Conservation (phyloP, 2,113 vertebrate genomes). For the Pangasianodon hypophthalmus region DNA sequence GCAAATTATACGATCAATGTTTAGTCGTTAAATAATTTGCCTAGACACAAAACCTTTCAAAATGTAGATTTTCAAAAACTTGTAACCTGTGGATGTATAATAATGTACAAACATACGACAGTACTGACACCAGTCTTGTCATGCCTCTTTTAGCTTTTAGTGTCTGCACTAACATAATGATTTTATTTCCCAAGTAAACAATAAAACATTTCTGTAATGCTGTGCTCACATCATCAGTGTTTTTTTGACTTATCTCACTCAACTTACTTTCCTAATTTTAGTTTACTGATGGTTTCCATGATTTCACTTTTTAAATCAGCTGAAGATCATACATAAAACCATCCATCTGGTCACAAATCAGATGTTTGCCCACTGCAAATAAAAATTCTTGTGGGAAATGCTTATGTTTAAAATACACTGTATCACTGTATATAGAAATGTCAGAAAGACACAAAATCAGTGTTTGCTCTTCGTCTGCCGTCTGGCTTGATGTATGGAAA, state of each 20-base stretch:
- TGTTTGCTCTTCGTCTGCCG: not conserved
- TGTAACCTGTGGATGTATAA: not conserved
- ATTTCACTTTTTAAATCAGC: not conserved
- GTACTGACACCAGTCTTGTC: not conserved
- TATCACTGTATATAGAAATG: not conserved
- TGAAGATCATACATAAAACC: not conserved
- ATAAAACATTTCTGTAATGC: not conserved
- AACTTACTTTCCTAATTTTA: not conserved
- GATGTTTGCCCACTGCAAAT: not conserved
- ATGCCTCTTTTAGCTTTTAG: not conserved
- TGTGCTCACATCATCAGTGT: too few relatives aligned
- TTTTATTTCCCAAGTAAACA: not conserved
- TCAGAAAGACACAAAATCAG: not conserved
- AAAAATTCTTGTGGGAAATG: not conserved
- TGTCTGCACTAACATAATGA: not conserved
- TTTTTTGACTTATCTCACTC: not conserved
- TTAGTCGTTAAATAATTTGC: not conserved
- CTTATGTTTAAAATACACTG: not conserved
- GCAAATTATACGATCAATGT: too few relatives aligned
- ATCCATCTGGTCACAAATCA: not conserved
- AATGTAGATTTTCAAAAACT: not conserved
- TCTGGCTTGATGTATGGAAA: not conserved
- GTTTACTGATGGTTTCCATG: not conserved
- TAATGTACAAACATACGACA: not conserved
- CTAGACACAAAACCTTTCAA: not conserved